These are phyloP conservation scores for Hydractinia echinata DNA, from an alignment of 30 jellyfish, hydroid and myxozoan species.

Conservation along the genomic window DNA sequence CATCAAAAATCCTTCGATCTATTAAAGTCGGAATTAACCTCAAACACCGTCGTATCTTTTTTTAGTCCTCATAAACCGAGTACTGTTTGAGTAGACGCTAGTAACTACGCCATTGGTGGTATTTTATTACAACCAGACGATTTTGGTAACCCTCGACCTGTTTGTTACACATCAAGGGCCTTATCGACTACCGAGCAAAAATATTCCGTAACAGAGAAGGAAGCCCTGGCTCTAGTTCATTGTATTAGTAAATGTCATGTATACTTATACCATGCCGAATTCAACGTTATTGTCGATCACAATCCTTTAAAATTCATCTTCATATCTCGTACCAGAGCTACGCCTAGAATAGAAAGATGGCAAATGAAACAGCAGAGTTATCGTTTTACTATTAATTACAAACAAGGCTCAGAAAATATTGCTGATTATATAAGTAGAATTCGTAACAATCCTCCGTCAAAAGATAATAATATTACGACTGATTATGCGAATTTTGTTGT, in stretches of 20 bases:
- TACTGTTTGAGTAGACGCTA: conserved; percentile 30
- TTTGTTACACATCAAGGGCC: conserved; percentile 22
- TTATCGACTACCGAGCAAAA: conserved; percentile 19
- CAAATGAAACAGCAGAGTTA: not conserved
- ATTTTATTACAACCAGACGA: conserved; percentile 9
- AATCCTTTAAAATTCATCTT: not conserved
- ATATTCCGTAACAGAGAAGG: conserved; percentile 18
- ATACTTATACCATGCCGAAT: not conserved
- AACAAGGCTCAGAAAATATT: not conserved
- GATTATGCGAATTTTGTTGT: not conserved
- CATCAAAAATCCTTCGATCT: no score
- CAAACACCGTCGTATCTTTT: no score
- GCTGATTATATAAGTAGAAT: not conserved
- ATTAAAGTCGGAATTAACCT: no score
- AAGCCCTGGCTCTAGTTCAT: conserved; percentile 27
- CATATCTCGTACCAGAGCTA: not conserved
- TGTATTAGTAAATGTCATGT: conserved; percentile 12
- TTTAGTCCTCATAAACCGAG: not conserved
- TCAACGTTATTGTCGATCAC: conserved; percentile 10
- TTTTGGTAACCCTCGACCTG: conserved; percentile 4
- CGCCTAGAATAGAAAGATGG: not conserved
- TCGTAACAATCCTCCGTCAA: not conserved
- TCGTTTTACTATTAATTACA: not conserved
- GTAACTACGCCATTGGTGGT: conserved; percentile 27
- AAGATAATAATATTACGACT: not conserved